These are phyloP conservation scores for Drosophila eohydei DNA, from an alignment of 2,888 invertebrate species.

Conservation along the genomic window DNA sequence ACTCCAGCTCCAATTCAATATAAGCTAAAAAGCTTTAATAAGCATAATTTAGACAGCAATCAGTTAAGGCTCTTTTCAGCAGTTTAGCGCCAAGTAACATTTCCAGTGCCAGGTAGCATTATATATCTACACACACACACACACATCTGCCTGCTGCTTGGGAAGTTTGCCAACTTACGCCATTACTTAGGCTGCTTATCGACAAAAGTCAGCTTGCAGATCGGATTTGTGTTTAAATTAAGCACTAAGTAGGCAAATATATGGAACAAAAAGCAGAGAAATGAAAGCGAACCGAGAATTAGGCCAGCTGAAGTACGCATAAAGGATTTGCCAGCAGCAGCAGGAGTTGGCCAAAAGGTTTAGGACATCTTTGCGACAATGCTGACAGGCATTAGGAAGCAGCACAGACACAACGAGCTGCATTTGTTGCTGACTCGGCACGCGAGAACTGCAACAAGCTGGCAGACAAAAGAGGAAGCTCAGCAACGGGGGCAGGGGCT, in stretches of 20 bases:
- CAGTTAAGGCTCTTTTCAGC: slow-evolving; percentile 2
- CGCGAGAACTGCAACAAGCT: slow-evolving; percentile 49
- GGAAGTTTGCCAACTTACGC: slow-evolving; percentile 58
- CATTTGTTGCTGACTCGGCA: slow-evolving; percentile 61
- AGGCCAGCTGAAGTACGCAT: slow-evolving; percentile 48
- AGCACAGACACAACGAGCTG: slow-evolving; percentile 24
- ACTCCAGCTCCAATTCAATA: not conserved
- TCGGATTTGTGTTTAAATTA: slow-evolving; percentile 77
- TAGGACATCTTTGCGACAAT: slow-evolving; percentile 53
- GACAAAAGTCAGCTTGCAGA: slow-evolving; percentile 72
- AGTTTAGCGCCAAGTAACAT: slow-evolving; percentile 32
- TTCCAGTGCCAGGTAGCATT: slow-evolving; percentile 11
- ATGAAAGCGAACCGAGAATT: slow-evolving; percentile 44
- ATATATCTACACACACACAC: not conserved
- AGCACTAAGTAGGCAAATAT: slow-evolving; percentile 49
- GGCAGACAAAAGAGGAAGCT: not conserved
- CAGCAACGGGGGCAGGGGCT: not conserved
- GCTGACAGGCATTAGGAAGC: slow-evolving; percentile 70
- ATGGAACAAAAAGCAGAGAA: slow-evolving; percentile 37
- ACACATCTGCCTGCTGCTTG: not conserved
- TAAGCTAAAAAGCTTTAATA: not conserved
- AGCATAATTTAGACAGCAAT: not conserved
- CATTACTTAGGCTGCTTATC: slow-evolving; percentile 71
- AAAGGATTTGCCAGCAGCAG: slow-evolving; percentile 50
- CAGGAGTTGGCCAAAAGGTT: slow-evolving; percentile 37